Base-by-base conservation (phyloP, 2,797 vertebrate species). In the Mallotus villosus region DNA sequence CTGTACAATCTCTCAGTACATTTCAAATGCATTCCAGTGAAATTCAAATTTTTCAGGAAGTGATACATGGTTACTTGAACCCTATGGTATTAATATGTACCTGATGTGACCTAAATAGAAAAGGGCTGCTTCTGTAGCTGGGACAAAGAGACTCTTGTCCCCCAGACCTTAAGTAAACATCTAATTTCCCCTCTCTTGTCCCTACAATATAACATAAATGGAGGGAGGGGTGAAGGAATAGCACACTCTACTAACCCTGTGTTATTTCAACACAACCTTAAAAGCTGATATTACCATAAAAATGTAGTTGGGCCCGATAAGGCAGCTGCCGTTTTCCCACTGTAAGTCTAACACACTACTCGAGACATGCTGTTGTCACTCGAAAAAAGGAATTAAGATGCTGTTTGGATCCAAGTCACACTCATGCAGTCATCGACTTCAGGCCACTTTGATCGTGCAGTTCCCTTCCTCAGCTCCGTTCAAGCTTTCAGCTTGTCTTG, bases 111-210 rank as follows among this genome's bases (percentile, higher is more conserved):
- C 63, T 53, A 29, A 29, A 75, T 63, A 59, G 29, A 73, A 49
- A 59, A 34, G 41, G 19, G 17, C 64, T 29, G 9, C 41, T 51
- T 53, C 19, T 32, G 53, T 29, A 73, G 66, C 49, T 64, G 57
- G 78, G 74, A 71, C 80, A 80, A 72, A 57, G 73, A 14, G 46
- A 51, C 37, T 72, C 41, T 63, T 59, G 66, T 70, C 29, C 41
- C 24, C 9, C 65, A 24, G 49, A 55, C n/a, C 29, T 62, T 34
- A 77, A 67, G 70, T 73, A 80, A 86, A 79, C 61, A 79, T 2
- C 19, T 1, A 49, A 71, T 75, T 53, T 74, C 24, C 32, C 0
- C 58, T 22, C 67, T 73, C 25, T 4, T 70, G 64, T 49, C 17
- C 19, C 14, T 73, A 46, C 5, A 21, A 37, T 73, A 46, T 3